Evolutionary conservation across 2,797 vertebrate species (phyloP).

Genomic region (Acestrorhynchus altus): DNA sequence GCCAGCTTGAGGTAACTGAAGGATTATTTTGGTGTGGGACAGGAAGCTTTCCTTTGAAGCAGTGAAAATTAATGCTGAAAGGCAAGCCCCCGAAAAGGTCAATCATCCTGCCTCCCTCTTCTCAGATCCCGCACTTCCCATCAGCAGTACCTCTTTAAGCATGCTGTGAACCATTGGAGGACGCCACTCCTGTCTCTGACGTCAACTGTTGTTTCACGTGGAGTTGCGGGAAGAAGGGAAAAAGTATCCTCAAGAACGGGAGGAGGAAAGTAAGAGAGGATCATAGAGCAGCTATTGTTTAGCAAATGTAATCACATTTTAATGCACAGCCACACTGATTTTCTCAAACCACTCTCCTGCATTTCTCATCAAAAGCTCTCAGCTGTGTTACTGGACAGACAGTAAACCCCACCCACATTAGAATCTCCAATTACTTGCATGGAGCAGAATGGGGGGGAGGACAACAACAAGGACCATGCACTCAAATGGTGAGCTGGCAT

Average conservation of each 20-base stretch:
- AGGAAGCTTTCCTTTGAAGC: neutral
- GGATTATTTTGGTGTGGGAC: neutral
- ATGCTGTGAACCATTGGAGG: constrained; percentile 46
- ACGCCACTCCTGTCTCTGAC: constrained; percentile 44
- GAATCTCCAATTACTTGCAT: constrained; percentile 4
- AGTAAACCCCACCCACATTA: constrained; percentile 12
- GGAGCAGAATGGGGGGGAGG: neutral
- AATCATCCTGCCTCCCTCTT: neutral
- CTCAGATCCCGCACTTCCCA: neutral
- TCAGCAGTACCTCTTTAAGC: constrained; percentile 8
- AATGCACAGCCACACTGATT: constrained; percentile 56
- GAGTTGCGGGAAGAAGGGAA: constrained; percentile 20
- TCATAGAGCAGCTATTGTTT: constrained; percentile 69
- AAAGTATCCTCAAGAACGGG: neutral
- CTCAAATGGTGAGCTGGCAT: constrained; percentile 14
- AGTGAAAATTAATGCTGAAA: constrained; percentile 20
- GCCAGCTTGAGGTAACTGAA: neutral
- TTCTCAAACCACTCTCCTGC: constrained; percentile 46
- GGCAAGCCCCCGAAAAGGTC: neutral
- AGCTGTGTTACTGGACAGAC: neutral
- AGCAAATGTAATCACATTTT: constrained; percentile 65
- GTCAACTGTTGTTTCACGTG: constrained; percentile 64
- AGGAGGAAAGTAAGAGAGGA: constrained; percentile 38
- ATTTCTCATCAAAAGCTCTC: constrained; percentile 67
- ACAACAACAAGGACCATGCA: neutral